These are phyloP conservation scores for Drosophila bipectinata DNA, from an alignment of 1,140 invertebrate genomes.

Conservation along the genomic window DNA sequence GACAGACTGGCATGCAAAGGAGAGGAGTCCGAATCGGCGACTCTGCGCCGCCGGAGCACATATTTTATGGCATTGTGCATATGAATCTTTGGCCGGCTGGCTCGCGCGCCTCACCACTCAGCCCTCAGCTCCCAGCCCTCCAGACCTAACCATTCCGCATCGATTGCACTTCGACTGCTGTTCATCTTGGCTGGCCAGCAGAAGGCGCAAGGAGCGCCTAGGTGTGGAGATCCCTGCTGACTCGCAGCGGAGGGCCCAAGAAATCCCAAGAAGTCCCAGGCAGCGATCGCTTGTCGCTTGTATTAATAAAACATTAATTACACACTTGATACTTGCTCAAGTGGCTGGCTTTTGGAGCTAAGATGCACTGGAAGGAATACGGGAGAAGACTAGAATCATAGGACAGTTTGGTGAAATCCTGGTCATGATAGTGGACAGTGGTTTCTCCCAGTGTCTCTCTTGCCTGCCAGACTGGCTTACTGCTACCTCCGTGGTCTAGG, in stretches of 20 bases:
- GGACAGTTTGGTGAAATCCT: not conserved
- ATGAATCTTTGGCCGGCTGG: constrained; percentile 66
- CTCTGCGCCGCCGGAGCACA: constrained; percentile 29
- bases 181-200: constrained; percentile 62
- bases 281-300: constrained; percentile 83
- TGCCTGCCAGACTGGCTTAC: not conserved
- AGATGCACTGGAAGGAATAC: not conserved
- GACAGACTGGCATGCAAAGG: constrained; percentile 9
- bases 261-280: constrained; percentile 21
- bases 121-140: constrained; percentile 8
- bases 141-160: constrained; percentile 43
- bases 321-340: constrained; percentile 76
- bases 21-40: constrained; percentile 2
- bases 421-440: not conserved
- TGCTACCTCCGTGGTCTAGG: constrained; percentile 51
- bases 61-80: constrained; percentile 82
- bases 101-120: constrained; percentile 3
- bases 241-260: constrained; percentile 39
- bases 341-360: constrained; percentile 16
- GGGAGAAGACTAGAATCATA: not conserved
- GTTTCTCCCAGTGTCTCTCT: constrained; percentile 1
- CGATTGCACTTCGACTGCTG: constrained; percentile 84
- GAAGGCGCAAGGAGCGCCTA: not conserved
- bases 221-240: constrained; percentile 21
- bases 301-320: constrained; percentile 84